phyloP scores from a whole-genome alignment of 2,888 invertebrate species.

The Heteropelma amictum region DNA sequence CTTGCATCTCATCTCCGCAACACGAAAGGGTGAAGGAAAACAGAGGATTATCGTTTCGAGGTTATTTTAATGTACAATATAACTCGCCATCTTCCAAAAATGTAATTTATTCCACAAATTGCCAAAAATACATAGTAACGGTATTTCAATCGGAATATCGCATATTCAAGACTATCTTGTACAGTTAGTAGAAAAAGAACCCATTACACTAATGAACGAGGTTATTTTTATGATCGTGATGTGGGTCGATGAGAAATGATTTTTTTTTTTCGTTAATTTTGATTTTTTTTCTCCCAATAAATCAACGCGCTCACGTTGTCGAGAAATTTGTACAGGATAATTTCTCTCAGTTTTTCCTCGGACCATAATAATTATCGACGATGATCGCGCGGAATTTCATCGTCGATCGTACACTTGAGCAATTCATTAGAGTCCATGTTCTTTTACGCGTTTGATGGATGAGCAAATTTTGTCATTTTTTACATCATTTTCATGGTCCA shows the following conservation, averaged over 20 bases:
- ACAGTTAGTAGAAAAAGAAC: constrained; percentile 53
- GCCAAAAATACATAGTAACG: constrained; percentile 60
- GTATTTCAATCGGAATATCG: constrained; percentile 26
- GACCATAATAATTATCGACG: constrained; percentile 21
- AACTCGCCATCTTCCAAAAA: constrained; percentile 43
- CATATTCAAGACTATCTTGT: constrained; percentile 39
- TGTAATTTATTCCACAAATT: constrained; percentile 55
- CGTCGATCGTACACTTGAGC: constrained; percentile 44
- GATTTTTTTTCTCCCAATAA: background rate
- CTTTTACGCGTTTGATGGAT: background rate
- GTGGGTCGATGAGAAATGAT: constrained; percentile 41
- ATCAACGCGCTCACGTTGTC: constrained; percentile 17
- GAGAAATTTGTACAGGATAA: background rate
- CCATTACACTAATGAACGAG: constrained; percentile 48
- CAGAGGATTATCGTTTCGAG: too few relatives aligned
- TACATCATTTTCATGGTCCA: background rate
- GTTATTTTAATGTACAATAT: too few relatives aligned
- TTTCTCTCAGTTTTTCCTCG: constrained; percentile 11
- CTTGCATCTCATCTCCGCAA: too few relatives aligned
- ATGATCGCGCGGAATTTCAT: constrained; percentile 20
- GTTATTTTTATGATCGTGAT: constrained; percentile 49
- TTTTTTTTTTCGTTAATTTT: background rate
- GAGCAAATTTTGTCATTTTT: constrained; percentile 37
- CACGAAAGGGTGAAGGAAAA: too few relatives aligned
- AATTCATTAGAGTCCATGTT: constrained; percentile 33